A percentile compares a stretch with the other conserved stretches of the same genome.
These are phyloP conservation scores for Drosophila lacteicornis DNA, from an alignment of 1,140 invertebrate species.

Conservation along the genomic window DNA sequence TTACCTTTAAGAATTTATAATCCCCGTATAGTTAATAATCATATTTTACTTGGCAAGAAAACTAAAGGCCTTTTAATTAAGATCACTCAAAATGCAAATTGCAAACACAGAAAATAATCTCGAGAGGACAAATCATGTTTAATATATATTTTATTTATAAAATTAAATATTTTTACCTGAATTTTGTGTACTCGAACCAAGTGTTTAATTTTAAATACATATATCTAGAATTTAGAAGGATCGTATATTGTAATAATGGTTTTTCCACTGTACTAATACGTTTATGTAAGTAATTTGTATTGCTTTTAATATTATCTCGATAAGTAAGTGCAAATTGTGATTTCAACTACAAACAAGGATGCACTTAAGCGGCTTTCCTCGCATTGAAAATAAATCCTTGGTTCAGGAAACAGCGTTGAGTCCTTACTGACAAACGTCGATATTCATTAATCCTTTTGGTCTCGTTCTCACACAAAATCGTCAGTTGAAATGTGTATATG, in stretches of 20 bases:
- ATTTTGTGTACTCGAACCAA: too few relatives aligned
- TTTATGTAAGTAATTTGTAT: slow-evolving; percentile 9
- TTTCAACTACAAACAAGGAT: slow-evolving; percentile 2
- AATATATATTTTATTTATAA: too few relatives aligned
- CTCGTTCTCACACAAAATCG: slow-evolving; percentile 11
- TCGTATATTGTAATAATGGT: too few relatives aligned
- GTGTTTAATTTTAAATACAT: too few relatives aligned
- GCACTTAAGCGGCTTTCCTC: slow-evolving; percentile 11
- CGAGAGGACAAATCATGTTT: too few relatives aligned
- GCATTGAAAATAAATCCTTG: slow-evolving; percentile 18
- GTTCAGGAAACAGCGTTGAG: not conserved
- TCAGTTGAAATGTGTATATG: slow-evolving; percentile 7
- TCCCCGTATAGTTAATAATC: too few relatives aligned
- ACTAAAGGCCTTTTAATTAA: not conserved
- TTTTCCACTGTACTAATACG: not conserved
- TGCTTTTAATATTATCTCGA: not conserved
- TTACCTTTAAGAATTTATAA: not conserved
- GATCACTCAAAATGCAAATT: too few relatives aligned
- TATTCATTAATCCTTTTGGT: slow-evolving; percentile 31
- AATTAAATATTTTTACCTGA: too few relatives aligned
- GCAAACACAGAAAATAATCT: too few relatives aligned
- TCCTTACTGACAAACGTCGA: slow-evolving; percentile 7
- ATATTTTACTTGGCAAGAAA: not conserved
- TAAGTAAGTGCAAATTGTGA: slow-evolving; percentile 18
- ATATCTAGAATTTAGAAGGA: too few relatives aligned